Base-by-base conservation (phyloP, 2,113 vertebrate species). In the Parotia lawesii region DNA sequence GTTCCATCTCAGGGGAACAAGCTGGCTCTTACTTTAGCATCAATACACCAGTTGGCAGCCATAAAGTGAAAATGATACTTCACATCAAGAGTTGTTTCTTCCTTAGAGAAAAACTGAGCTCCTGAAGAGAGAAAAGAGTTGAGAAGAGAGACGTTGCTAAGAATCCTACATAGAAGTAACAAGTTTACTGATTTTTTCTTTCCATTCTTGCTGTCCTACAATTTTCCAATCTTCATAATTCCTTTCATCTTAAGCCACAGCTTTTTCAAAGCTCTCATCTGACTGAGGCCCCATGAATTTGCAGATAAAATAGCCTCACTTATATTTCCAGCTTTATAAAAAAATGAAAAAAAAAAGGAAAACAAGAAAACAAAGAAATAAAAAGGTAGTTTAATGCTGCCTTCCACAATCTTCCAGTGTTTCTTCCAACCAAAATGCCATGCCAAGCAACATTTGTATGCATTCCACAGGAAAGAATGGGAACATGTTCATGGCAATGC, bases 61-160 rank as follows among this genome's bases (percentile, higher is more conserved):
- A 45, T 87, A 57, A 73, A 94, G 23, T 74, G 51, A 76, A 93
- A 72, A 85, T 81, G 79, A 61, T 83, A 51, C 19, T 53, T 84
- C 11, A 44, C 12, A 77, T n/a, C 33, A 37, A 38, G 90, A 77
- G 69, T 64, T 88, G n/a, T 31, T 91, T 95, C 91, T 87, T 74
- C 92, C 88, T 88, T 70, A 70, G 71, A 92, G 91, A 70, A 91
- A 57, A 91, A 58, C 31, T 28, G 8, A 93, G n/a, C 47, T 57
- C 33, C 66, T 88, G 65, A 61, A 74, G 53, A 73, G 72, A 37
- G 83, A 72, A 83, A 50, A 90, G 20, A 35, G 29, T 42, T 28
- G 40, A 62, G 51, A 82, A 51, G 2, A 44, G 19, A 53, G 24
- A 71, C 53, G 21, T 38, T 78, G 19, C 40, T 65, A 14, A 62